phyloP scores from a whole-genome alignment of 2,888 invertebrate genomes.

The Limnephilus lunatus region DNA sequence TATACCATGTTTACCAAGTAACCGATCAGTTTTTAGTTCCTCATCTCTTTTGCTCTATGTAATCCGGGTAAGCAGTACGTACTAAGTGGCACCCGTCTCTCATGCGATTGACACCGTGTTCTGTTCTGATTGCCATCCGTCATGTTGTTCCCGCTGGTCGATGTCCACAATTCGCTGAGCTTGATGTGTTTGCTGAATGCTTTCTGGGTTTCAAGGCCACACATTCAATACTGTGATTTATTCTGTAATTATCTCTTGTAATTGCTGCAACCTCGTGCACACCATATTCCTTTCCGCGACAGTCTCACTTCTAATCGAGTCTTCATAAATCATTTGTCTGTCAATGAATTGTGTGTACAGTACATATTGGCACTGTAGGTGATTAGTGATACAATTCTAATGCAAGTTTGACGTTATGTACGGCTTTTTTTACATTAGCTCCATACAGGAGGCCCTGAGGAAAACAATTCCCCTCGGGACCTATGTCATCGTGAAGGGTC shows the following conservation, averaged over 20 bases:
- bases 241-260: neutral
- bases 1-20: neutral
- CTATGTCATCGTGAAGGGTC: too few species aligned
- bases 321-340: neutral
- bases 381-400: neutral
- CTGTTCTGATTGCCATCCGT: slow-evolving; percentile 3
- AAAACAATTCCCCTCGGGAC: too few species aligned
- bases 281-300: neutral
- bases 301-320: neutral
- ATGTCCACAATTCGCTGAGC: neutral
- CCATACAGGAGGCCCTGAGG: too few species aligned
- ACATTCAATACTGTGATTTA: neutral
- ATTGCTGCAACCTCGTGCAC: neutral
- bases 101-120: slow-evolving; percentile 11
- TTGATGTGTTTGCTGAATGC: neutral
- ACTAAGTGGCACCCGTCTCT: slow-evolving; percentile 1
- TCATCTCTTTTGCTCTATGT: neutral
- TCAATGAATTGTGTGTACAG: neutral
- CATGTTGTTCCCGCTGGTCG: neutral
- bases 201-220: neutral
- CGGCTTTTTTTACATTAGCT: neutral
- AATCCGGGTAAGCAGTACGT: neutral
- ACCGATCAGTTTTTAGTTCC: neutral
- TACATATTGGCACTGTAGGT: neutral
- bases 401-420: neutral